Base-by-base conservation (phyloP, 2,113 vertebrate species). In the Ictalurus punctatus region DNA sequence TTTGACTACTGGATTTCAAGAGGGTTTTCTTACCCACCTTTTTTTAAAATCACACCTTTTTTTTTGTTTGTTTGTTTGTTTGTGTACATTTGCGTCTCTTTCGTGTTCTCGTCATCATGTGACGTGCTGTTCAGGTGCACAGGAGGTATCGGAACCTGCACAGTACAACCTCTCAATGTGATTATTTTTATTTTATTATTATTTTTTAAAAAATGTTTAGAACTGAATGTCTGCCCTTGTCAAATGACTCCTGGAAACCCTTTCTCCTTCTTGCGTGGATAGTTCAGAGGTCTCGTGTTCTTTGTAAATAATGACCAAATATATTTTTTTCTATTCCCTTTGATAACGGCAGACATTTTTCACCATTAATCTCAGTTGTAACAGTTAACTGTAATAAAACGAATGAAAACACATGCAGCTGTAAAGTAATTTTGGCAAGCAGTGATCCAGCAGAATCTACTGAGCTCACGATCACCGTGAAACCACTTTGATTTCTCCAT, bases 221-320 rank as follows among this genome's bases (percentile, higher is more conserved):
- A 89, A 92, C 90, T 81, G 92, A 94, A 95, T 96, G 97, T 96
- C 96, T 96, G 95, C 96, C 95, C 93, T 95, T 95, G 95, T 96
- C 96, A 96, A 95, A 95, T 90, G 44, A 91, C 80, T 91, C 90
- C 92, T 94, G 21, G 54, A 84, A 90, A 73, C 84, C 88, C 90
- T 94, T 86, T 83, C 56, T 92, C 94, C 94, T 94, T 94, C 95
- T 95, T 94, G 94, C 95, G 95, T 94, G 95, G 93, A 91, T 96
- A 96, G 96, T 95, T 96, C 94, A 94, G 95, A 96, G 94, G 95
- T 93, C 91, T 95, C 94, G 94, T 94, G 93, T 95, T 96, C 93
- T 97, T 92, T 97, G 97, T 98, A 98, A 97, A 97, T 97, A 97
- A 96, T 96, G 95, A 97, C 96, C 96, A 96, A 97, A 97, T 95